Base-by-base conservation (phyloP, 2,888 invertebrate species). In the Dorcus hopei region DNA sequence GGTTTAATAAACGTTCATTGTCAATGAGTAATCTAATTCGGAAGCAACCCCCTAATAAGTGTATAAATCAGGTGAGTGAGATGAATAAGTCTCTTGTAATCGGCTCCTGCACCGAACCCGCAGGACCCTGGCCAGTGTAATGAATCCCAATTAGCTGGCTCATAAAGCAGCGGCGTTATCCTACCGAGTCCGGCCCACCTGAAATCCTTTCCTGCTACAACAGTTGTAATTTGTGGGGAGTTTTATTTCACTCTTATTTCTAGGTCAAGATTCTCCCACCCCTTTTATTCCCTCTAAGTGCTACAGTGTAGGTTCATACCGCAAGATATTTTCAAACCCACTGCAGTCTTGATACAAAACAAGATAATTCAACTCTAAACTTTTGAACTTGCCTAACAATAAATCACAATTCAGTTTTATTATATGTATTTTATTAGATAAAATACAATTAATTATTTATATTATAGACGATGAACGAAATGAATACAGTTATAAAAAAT, bases 111-210 rank as follows among this genome's bases (percentile, higher is more conserved):
- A 70, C 68, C 70, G 63, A 70, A 69, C 69, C 69, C 70, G 62
- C 71, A 72, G 71, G 70, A 72, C 71, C 68, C 70, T 67, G 72
- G 68, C 55, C 68, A 45, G 11, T 43, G 67, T 72, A 74, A 73
- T 74, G 73, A 73, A 74, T 74, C 72, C 73, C 74, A 74, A 74
- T 74, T 74, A 74, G 73, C 66, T 70, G 71, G 67, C 68, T 68
- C 72, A 72, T 72, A 73, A 71, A 74, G 68, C 72, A 66, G 59
- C 59, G 59, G 58, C 59, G 61, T 60, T 63, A 59, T 62, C 60
- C 61, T 57, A 42, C 58, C 59, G 57, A 56, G 55, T 59, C 59
- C 58, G 57, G 59, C 59, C 60, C 60, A 64, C 64, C 64, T 64
- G 64, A 49, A 64, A 61, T 61, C 61, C 59, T 49, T 52, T 26